phyloP scores from a whole-genome alignment of 1,140 invertebrate species.

The Tyrophagus putrescentiae region DNA sequence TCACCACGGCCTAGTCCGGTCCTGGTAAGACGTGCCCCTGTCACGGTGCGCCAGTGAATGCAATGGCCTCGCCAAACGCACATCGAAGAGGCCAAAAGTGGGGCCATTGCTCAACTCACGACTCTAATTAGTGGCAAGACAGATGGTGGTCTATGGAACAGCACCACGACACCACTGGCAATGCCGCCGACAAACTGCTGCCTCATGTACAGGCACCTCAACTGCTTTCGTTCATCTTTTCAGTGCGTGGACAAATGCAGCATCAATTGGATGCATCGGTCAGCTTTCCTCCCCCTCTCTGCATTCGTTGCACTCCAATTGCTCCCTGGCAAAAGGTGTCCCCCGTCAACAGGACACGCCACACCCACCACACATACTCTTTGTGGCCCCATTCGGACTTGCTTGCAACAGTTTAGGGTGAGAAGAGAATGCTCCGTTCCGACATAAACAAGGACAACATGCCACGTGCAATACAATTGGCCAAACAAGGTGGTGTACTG shows the following conservation, averaged over 20 bases:
- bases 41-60: constrained; percentile 3
- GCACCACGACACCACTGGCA: neutral
- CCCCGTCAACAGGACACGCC: too few relatives aligned
- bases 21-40: neutral
- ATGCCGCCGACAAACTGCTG: neutral
- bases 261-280: too few relatives aligned
- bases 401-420: too few relatives aligned
- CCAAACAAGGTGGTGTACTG: too few relatives aligned
- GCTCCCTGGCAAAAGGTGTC: too few relatives aligned
- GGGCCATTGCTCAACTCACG: neutral
- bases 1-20: neutral
- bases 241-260: too few relatives aligned
- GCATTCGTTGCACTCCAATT: neutral
- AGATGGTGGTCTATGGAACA: neutral
- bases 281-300: neutral
- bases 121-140: constrained; percentile 10
- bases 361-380: too few relatives aligned
- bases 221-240: neutral
- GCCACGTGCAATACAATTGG: too few relatives aligned
- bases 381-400: too few relatives aligned
- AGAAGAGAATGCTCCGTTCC: too few relatives aligned
- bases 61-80: neutral
- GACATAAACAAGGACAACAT: too few relatives aligned
- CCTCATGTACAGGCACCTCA: neutral
- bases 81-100: neutral